These are phyloP conservation scores for Scelioninae gen. 1 DNA, from an alignment of 2,888 invertebrate genomes.

Conservation along the genomic window DNA sequence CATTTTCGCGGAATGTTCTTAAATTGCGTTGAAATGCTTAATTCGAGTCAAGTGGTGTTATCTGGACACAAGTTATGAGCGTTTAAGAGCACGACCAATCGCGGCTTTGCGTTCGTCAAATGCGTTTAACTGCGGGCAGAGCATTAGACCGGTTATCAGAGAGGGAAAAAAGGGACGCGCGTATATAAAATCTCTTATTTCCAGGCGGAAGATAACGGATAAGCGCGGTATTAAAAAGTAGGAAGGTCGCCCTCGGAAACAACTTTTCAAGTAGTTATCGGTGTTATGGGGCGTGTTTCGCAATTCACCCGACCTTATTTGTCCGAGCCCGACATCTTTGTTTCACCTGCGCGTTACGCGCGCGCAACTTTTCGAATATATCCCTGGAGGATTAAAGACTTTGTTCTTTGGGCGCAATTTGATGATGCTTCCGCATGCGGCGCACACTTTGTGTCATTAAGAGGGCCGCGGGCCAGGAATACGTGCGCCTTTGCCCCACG, in stretches of 20 bases:
- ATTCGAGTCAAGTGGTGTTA: constrained; percentile 41
- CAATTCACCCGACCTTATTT: constrained; percentile 33
- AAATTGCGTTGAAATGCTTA: constrained; percentile 47
- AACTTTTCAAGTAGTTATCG: constrained; percentile 45
- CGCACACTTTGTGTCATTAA: constrained; percentile 47
- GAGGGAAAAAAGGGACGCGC: constrained; percentile 7
- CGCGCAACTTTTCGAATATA: constrained; percentile 21
- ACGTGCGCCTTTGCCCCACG: no score
- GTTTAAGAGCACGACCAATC: constrained; percentile 41
- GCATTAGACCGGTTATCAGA: constrained; percentile 49
- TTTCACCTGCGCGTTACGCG: constrained; percentile 39
- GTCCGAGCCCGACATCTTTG: constrained; percentile 26
- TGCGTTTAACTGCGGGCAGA: constrained; percentile 35
- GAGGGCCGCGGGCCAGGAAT: constrained; percentile 18
- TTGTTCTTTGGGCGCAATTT: constrained; percentile 40
- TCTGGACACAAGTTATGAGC: constrained; percentile 40
- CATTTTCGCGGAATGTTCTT: constrained; percentile 45
- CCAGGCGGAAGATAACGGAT: constrained; percentile 26
- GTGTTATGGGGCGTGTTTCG: constrained; percentile 40
- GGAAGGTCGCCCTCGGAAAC: constrained; percentile 50
- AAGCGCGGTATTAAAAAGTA: constrained; percentile 24
- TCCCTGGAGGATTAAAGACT: constrained; percentile 44
- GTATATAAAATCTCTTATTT: constrained; percentile 47
- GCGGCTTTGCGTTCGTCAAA: constrained; percentile 4
- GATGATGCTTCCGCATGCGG: no score